Conservation (phyloP, 1,140 invertebrate genomes). For the Phthorimaea operculella region DNA sequence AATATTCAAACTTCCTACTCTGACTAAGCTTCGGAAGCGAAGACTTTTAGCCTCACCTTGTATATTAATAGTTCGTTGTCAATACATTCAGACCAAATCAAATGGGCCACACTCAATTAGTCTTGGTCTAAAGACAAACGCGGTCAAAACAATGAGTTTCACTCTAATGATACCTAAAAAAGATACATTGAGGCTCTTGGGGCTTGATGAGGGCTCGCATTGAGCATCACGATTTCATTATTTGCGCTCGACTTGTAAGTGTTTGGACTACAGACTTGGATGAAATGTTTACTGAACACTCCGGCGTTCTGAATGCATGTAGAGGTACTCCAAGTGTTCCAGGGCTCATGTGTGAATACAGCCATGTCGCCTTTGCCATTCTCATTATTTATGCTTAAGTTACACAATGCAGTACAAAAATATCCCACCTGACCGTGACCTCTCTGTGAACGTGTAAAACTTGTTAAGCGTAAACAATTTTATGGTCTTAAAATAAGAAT, state of each 20-base stretch:
- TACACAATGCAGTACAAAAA: neutral
- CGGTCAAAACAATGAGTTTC: slow-evolving; percentile 6
- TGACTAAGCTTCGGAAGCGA: neutral
- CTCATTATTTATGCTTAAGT: neutral
- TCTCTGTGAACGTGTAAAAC: slow-evolving; percentile 1
- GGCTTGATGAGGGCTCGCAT: slow-evolving; percentile 14
- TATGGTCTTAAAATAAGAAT: neutral
- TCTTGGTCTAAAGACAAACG: slow-evolving; percentile 18
- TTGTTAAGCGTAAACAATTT: neutral
- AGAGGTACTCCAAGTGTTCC: too few species aligned
- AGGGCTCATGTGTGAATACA: neutral
- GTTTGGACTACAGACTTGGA: slow-evolving; percentile 22
- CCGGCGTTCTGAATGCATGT: slow-evolving; percentile 10
- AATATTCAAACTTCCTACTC: slow-evolving; percentile 1
- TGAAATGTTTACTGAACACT: slow-evolving; percentile 42
- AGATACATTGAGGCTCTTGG: slow-evolving; percentile 9
- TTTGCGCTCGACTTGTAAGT: slow-evolving; percentile 27
- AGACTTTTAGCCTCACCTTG: neutral
- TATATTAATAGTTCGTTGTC: neutral
- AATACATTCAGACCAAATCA: neutral
- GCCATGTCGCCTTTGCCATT: slow-evolving; percentile 19
- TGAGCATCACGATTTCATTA: slow-evolving; percentile 26
- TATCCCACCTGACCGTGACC: slow-evolving; percentile 3
- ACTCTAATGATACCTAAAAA: slow-evolving; percentile 3
- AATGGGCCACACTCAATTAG: slow-evolving; percentile 9